phyloP scores from a whole-genome alignment of 2,888 invertebrate genomes.

The Scelioninae gen. 2 region DNA sequence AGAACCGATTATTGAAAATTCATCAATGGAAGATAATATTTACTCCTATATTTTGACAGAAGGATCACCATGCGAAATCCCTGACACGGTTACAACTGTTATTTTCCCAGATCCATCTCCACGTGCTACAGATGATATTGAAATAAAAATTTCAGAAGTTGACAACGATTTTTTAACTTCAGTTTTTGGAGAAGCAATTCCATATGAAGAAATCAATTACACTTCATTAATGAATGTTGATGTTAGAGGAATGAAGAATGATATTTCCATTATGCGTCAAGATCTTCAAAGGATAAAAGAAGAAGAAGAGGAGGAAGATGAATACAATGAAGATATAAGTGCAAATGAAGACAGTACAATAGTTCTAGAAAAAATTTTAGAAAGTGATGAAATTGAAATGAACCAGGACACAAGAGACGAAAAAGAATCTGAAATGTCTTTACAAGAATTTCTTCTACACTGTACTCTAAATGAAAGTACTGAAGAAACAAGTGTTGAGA shows the following conservation, averaged over 20 bases:
- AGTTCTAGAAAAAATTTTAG: conserved; percentile 61
- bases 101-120: conserved; percentile 65
- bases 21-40: conserved; percentile 13
- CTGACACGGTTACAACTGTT: conserved; percentile 71
- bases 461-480: conserved; percentile 51
- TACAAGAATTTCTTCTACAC: conserved; percentile 53
- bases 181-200: conserved; percentile 65
- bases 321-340: conserved; percentile 45
- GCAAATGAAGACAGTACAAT: conserved; percentile 59
- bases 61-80: conserved; percentile 72
- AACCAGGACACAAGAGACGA: conserved; percentile 27
- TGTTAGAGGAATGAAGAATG: conserved; percentile 61
- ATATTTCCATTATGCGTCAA: conserved; percentile 62
- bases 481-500: conserved; percentile 48
- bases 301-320: conserved; percentile 67
- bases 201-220: conserved; percentile 36
- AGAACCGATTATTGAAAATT: too few species aligned
- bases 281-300: conserved; percentile 70
- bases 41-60: conserved; percentile 69
- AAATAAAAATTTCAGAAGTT: conserved; percentile 56
- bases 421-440: conserved; percentile 47
- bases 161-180: conserved; percentile 40
- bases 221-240: conserved; percentile 59
- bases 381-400: conserved; percentile 58
- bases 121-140: conserved; percentile 53